phyloP scores from a whole-genome alignment of 2,797 vertebrate species.

The Lagodon rhomboides region DNA sequence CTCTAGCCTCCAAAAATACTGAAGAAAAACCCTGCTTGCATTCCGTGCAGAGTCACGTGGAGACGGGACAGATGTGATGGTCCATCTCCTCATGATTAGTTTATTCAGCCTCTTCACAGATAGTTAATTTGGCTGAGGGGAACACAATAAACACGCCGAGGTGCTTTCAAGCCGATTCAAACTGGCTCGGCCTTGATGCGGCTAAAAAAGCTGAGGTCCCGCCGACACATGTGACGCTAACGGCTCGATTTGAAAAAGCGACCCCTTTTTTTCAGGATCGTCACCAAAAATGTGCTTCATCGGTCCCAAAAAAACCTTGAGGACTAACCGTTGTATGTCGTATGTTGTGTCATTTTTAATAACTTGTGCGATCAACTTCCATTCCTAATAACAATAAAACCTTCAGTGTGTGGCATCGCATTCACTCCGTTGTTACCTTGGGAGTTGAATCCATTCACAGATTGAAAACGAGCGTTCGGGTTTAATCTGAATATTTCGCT shows the following conservation, averaged over 20 bases:
- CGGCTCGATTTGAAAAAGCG: conserved; percentile 60
- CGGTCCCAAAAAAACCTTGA: conserved; percentile 72
- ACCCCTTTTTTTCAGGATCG: conserved; percentile 58
- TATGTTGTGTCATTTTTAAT: conserved; percentile 76
- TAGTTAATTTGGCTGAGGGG: conserved; percentile 89
- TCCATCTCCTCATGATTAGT: conserved; percentile 88
- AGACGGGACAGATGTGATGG: conserved; percentile 70
- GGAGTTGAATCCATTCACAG: conserved; percentile 85
- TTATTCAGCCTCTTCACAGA: conserved; percentile 85
- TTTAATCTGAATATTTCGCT: conserved; percentile 66
- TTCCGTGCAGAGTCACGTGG: conserved; percentile 50
- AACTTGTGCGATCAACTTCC: conserved; percentile 77
- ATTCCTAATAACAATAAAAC: conserved; percentile 52
- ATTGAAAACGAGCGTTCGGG: conserved; percentile 87
- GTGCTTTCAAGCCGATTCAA: conserved; percentile 91
- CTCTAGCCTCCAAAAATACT: conserved; percentile 68
- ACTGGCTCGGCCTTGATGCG: conserved; percentile 86
- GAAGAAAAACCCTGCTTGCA: conserved; percentile 58
- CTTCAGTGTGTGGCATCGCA: conserved; percentile 83
- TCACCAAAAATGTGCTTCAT: conserved; percentile 58
- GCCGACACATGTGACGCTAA: conserved; percentile 66
- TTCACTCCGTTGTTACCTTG: conserved; percentile 86
- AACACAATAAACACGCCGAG: conserved; percentile 87
- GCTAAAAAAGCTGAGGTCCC: conserved; percentile 62
- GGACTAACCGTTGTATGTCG: conserved; percentile 84